A percentile compares a stretch with the other conserved stretches of the same genome.
These are phyloP conservation scores for Folsomia manolachei DNA, from an alignment of 2,888 invertebrate species.

Conservation along the genomic window DNA sequence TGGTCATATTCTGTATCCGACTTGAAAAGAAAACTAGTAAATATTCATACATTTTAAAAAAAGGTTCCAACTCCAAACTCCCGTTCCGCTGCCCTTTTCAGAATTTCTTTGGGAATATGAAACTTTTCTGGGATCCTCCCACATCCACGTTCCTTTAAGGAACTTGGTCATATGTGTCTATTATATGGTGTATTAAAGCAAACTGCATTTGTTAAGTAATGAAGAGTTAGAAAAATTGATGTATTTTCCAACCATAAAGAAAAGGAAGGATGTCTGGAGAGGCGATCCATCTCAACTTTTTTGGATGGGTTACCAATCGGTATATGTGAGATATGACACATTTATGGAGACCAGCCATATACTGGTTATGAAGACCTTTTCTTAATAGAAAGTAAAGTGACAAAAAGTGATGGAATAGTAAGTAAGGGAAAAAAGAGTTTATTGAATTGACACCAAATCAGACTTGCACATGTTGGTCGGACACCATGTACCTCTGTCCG, in stretches of 20 bases:
- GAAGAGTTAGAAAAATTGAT: background rate
- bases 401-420: background rate
- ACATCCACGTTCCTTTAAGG: too few relatives aligned
- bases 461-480: too few relatives aligned
- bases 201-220: too few relatives aligned
- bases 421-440: too few relatives aligned
- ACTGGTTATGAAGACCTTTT: too few relatives aligned
- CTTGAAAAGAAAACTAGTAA: background rate
- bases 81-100: too few relatives aligned
- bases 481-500: too few relatives aligned
- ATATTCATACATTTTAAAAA: background rate
- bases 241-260: background rate
- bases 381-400: background rate
- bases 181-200: too few relatives aligned
- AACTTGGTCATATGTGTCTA: too few relatives aligned
- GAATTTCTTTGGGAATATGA: background rate
- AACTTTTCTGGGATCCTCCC: background rate
- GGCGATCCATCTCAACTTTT: background rate
- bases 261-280: background rate
- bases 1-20: too few relatives aligned
- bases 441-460: too few relatives aligned
- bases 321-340: background rate
- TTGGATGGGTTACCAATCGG: background rate
- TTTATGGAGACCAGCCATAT: background rate
- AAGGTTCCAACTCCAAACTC: background rate